Evolutionary conservation across 2,888 invertebrate genomes (phyloP).

Genomic region (Cinara cedri): DNA sequence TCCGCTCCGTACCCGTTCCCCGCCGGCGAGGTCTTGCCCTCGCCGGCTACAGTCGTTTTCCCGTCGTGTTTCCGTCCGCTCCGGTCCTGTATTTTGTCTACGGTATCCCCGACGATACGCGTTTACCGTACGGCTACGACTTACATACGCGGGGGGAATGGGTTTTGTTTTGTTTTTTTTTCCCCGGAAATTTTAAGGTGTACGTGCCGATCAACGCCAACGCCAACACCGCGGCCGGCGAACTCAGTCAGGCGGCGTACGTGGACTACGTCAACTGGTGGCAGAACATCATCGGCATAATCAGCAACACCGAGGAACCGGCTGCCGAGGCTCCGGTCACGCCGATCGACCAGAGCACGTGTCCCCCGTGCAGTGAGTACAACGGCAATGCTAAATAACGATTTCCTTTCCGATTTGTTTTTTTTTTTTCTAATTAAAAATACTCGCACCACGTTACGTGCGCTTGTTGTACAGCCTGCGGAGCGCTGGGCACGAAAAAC

Average conservation of each 20-base stretch:
- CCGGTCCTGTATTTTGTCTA: too few species aligned
- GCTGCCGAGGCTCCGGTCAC: slow-evolving; percentile 27
- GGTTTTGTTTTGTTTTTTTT: too few species aligned
- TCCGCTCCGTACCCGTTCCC: too few species aligned
- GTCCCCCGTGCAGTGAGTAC: slow-evolving; percentile 58
- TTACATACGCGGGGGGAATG: too few species aligned
- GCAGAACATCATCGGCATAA: slow-evolving; percentile 57
- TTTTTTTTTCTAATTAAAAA: too few species aligned
- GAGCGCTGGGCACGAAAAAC: slow-evolving; percentile 79
- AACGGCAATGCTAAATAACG: too few species aligned
- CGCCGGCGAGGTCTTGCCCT: too few species aligned
- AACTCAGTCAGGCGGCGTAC: slow-evolving; percentile 32
- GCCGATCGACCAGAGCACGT: slow-evolving; percentile 57
- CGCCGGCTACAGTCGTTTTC: too few species aligned
- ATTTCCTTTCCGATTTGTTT: too few species aligned
- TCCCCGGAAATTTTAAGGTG: slow-evolving; percentile 35
- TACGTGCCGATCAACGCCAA: background rate
- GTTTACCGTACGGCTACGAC: background rate
- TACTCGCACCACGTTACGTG: too few species aligned
- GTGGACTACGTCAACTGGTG: slow-evolving; percentile 58
- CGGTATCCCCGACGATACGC: too few species aligned
- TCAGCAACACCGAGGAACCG: slow-evolving; percentile 46
- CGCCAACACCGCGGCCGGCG: slow-evolving; percentile 10
- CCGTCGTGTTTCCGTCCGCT: too few species aligned
- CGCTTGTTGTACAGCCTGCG: slow-evolving; percentile 72